A percentile compares a stretch with the other conserved stretches of the same genome.
Conservation (phyloP, 1,140 invertebrate species). For the Elymnias hypermnestra region DNA sequence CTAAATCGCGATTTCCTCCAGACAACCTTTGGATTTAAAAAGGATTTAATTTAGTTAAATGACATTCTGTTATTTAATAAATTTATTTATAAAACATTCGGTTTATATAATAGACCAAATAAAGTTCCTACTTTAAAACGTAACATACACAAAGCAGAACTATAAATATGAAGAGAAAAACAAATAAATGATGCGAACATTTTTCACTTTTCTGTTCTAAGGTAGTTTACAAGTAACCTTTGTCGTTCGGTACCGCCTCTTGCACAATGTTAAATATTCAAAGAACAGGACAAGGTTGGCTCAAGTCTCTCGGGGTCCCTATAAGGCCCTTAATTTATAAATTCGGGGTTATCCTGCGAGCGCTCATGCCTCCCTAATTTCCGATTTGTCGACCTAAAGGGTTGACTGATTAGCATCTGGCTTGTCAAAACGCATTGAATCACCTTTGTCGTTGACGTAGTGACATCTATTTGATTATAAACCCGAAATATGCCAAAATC, state of each 20-base stretch:
- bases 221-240: too few species aligned
- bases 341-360: slow-evolving; percentile 56
- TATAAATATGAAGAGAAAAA: too few species aligned
- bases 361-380: slow-evolving; percentile 70
- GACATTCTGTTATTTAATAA: too few species aligned
- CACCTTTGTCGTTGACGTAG: slow-evolving; percentile 51
- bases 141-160: too few species aligned
- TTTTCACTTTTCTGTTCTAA: too few species aligned
- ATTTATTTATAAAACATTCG: too few species aligned
- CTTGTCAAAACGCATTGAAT: slow-evolving; percentile 60
- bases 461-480: slow-evolving; percentile 41
- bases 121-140: too few species aligned
- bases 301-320: slow-evolving; percentile 43
- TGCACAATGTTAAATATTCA: slow-evolving; percentile 63
- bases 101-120: too few species aligned
- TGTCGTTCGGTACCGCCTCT: slow-evolving; percentile 28
- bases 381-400: slow-evolving; percentile 70
- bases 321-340: slow-evolving; percentile 34
- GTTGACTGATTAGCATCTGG: slow-evolving; percentile 72
- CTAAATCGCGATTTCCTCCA: too few species aligned
- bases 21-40: too few species aligned
- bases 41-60: too few species aligned
- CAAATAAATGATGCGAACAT: too few species aligned
- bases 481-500: slow-evolving; percentile 15
- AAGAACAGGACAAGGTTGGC: slow-evolving; percentile 45